A percentile compares a stretch with the other conserved stretches of the same genome.
Evolutionary conservation across 2,797 vertebrate species (phyloP).

Genomic region (Coendou prehensilis): DNA sequence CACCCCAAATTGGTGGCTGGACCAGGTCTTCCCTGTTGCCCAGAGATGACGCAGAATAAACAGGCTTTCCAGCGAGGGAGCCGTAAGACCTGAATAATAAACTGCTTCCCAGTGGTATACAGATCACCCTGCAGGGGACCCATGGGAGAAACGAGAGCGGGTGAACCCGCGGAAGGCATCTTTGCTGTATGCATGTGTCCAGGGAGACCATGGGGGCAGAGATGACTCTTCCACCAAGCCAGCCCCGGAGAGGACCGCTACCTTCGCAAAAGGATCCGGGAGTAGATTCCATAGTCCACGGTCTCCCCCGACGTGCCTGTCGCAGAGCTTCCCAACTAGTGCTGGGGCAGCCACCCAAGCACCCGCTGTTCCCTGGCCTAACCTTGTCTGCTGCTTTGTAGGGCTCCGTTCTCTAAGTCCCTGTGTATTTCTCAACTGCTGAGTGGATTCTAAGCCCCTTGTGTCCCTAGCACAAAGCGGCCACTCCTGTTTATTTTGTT

Average conservation of each 20-base stretch:
- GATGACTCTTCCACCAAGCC: conserved; percentile 32
- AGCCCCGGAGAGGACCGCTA: background rate
- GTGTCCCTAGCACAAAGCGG: background rate
- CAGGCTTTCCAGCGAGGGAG: conserved; percentile 7
- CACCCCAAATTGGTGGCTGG: background rate
- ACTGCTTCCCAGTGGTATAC: background rate
- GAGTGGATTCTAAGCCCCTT: background rate
- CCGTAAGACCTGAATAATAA: background rate
- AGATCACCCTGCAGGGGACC: background rate
- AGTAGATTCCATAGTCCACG: background rate
- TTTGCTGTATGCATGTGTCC: background rate
- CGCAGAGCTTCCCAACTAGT: background rate
- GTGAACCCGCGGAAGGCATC: background rate
- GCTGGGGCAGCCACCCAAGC: background rate
- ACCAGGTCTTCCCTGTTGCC: background rate
- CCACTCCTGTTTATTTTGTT: conserved; percentile 43
- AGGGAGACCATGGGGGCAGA: background rate
- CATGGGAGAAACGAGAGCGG: background rate
- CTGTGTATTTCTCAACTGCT: background rate
- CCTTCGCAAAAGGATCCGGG: background rate
- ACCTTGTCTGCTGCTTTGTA: background rate
- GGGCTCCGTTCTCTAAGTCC: background rate
- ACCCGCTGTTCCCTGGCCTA: background rate
- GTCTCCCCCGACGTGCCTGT: background rate
- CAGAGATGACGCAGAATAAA: conserved; percentile 29